Base-by-base conservation (phyloP, 2,797 vertebrate species). In the Myotis findleyi region DNA sequence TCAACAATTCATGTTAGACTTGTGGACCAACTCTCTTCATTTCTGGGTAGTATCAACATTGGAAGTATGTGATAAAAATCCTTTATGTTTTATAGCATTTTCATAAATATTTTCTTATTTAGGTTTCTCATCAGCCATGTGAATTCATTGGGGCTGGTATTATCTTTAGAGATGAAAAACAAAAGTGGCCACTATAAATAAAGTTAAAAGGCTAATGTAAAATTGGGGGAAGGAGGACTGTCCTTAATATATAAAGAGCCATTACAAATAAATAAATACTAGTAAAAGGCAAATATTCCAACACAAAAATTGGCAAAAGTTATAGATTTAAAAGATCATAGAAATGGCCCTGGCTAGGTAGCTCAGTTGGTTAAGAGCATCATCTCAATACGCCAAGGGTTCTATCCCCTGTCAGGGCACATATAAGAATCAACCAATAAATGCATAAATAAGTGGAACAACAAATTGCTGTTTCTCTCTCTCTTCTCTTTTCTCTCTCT, bases 131-230 rank as follows among this genome's bases (percentile, higher is more conserved):
- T 81, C 3, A 53, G 23, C 18, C n/a, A n/a, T 18, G 10, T 66
- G 44, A 80, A 57, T 90, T 81, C 72, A 89, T 27, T 62, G n/a
- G 38, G 8, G 82, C 4, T 87, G 62, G 6, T 77, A 69, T 77
- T 84, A 81, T 47, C 62, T 87, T 94, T 85, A 81, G 92, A 92
- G 27, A 80, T 18, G n/a, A 44, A 91, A 95, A 82, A 84, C 27
- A 80, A 23, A 55, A 23, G 6, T 47, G 14, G 10, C 41, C 44
- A 81, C 49, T 87, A 47, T 51, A 89, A 89, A 84, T 41, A 85
- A 93, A 89, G 12, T 91, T 72, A 87, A 86, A 95, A 94, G 16
- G 8, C 38, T 83, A 94, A 59, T 57, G n/a, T 91, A 93, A 91
- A 91, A 57, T n/a, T 75, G 2, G 20, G 8, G 10, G 13, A 69